These are phyloP conservation scores for Ficedula albicollis DNA, from an alignment of 2,797 vertebrate species.

Conservation along the genomic window DNA sequence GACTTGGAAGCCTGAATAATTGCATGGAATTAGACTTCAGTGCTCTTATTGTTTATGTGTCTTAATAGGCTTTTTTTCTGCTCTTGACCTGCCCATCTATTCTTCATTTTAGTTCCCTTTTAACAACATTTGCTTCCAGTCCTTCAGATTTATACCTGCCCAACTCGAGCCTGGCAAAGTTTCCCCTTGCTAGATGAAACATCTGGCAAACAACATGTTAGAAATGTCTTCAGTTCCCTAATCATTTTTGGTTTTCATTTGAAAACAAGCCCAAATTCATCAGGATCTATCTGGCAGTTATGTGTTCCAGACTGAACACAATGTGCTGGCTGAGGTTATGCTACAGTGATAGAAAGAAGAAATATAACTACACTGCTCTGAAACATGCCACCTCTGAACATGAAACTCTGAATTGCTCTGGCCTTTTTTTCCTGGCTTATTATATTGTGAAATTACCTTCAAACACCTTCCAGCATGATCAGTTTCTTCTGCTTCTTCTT, in stretches of 20 bases:
- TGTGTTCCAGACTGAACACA: not conserved
- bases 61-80: not conserved
- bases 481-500: not conserved
- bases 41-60: not conserved
- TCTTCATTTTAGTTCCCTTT: not conserved
- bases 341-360: slow-evolving; percentile 17
- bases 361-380: not conserved
- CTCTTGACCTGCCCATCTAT: not conserved
- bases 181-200: not conserved
- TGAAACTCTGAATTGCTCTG: not conserved
- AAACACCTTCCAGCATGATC: not conserved
- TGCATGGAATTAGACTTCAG: not conserved
- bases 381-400: not conserved
- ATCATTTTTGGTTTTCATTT: not conserved
- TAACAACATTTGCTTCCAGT: not conserved
- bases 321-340: not conserved
- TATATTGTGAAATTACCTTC: not conserved
- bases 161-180: not conserved
- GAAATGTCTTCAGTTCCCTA: not conserved
- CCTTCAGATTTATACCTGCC: not conserved
- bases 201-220: not conserved
- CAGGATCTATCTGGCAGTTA: slow-evolving; percentile 30
- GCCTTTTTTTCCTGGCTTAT: not conserved
- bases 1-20: not conserved
- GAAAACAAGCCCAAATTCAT: not conserved